Base-by-base conservation (phyloP, 1,140 invertebrate genomes). In the Pantala flavescens region DNA sequence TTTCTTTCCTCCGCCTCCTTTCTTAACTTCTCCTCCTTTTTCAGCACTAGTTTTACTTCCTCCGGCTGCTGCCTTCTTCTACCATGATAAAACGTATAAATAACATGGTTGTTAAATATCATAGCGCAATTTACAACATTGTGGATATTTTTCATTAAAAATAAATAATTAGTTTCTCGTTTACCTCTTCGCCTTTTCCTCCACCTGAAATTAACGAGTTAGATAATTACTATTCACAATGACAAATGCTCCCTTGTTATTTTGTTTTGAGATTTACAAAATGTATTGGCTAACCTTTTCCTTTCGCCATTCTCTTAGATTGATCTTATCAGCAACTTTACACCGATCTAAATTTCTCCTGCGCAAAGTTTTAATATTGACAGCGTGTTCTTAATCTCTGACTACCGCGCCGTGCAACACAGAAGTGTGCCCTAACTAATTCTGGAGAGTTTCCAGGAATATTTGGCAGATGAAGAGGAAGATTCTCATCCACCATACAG, bases 241-340 rank as follows among this genome's bases (percentile, higher is more conserved):
- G 28, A 36, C 3, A 36, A 36, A 36, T 36, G 9, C 9, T 36
- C 9, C 2, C 3, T 9, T 36, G 28, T n/a, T n/a, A n/a, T n/a
- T n/a, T n/a, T n/a, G n/a, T n/a, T n/a, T n/a, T n/a, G n/a, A n/a
- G n/a, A n/a, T n/a, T n/a, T n/a, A n/a, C n/a, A n/a, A n/a, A n/a
- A n/a, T n/a, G n/a, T n/a, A n/a, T n/a, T n/a, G n/a, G n/a, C 49
- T 63, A 63, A 63, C 49, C 49, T 63, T 63, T 63, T 63, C 49
- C 49, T 63, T 63, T 63, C 49, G 49, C 49, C 49, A 63, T 63
- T 63, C 49, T 16, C 14, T 63, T 63, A 16, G n/a, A 7, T 1
- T 21, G n/a, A 1, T 63, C 3, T 21, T 7, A 63, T 19, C 16
- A 7, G 49, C 12, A 14, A 63, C n/a, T 3, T 21, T 63, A 1